A percentile compares a stretch with the other conserved stretches of the same genome.
Conservation (phyloP, 2,113 vertebrate genomes). For the Penelope pileata region DNA sequence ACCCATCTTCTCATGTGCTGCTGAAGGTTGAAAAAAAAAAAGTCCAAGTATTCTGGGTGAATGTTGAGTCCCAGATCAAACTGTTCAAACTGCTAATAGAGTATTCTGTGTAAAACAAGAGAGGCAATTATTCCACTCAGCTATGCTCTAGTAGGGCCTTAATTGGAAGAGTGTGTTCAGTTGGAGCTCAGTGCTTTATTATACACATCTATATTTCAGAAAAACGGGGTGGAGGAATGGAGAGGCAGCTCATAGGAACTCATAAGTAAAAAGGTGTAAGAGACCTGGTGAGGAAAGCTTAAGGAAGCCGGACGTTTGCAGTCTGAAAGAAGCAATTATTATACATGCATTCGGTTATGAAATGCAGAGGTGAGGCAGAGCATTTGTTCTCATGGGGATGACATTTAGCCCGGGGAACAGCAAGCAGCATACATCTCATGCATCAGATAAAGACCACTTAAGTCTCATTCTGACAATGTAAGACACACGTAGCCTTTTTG, state of each 20-base stretch:
- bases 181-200: conserved; percentile 66
- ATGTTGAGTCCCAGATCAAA: conserved; percentile 46
- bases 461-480: neutral
- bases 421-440: neutral
- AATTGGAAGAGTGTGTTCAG: conserved; percentile 70
- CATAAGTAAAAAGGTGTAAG: neutral
- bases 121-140: conserved; percentile 65
- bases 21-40: neutral
- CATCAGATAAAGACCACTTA: neutral
- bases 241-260: conserved; percentile 45
- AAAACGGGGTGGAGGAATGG: neutral
- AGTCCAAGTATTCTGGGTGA: conserved; percentile 26
- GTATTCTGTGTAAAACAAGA: conserved; percentile 72
- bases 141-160: conserved; percentile 63
- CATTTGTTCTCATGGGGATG: neutral
- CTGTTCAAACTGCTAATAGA: conserved; percentile 68
- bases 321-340: neutral
- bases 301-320: neutral
- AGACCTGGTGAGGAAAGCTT: neutral
- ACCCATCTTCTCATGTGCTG: conserved; percentile 1
- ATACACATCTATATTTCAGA: neutral
- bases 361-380: neutral
- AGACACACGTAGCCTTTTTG: neutral
- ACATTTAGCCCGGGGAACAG: neutral
- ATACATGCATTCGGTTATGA: neutral